These are phyloP conservation scores for Vipera latastei DNA, from an alignment of 2,797 vertebrate species.

Conservation along the genomic window DNA sequence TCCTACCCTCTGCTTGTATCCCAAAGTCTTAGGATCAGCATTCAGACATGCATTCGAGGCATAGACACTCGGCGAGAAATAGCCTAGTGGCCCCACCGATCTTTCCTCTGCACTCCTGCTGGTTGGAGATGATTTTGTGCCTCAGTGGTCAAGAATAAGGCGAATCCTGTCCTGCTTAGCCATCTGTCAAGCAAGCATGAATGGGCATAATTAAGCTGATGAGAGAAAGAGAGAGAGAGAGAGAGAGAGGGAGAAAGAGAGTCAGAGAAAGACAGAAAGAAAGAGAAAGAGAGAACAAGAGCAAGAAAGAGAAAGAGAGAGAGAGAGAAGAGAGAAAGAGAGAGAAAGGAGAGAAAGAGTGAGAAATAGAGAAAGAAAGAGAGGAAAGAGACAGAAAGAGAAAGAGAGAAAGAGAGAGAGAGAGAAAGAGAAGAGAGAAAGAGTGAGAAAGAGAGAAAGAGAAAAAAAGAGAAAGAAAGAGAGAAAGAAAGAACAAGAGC, in stretches of 20 bases:
- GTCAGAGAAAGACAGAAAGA: fast-evolving
- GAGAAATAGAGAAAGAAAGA: not conserved
- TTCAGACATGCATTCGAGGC: not conserved
- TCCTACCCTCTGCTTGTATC: not conserved
- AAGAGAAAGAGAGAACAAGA: not conserved
- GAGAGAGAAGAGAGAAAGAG: not conserved
- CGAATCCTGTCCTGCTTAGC: not conserved
- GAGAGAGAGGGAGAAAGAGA: too few species aligned
- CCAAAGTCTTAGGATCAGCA: not conserved
- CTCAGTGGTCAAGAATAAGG: not conserved
- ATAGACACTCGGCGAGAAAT: not conserved
- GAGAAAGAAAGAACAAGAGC: not conserved
- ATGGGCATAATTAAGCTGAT: not conserved
- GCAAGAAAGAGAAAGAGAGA: not conserved
- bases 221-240: too few species aligned
- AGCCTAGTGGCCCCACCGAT: not conserved
- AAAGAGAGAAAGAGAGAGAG: too few species aligned
- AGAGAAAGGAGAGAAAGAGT: not conserved
- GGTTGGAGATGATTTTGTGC: not conserved
- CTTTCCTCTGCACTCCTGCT: not conserved
- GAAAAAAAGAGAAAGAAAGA: not conserved
- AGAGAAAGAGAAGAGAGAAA: not conserved
- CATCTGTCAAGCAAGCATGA: not conserved
- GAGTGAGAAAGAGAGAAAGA: too few species aligned
- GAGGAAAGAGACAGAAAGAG: not conserved